These are phyloP conservation scores for Aradophagus sp. DNA, from an alignment of 1,140 invertebrate genomes.

Conservation along the genomic window DNA sequence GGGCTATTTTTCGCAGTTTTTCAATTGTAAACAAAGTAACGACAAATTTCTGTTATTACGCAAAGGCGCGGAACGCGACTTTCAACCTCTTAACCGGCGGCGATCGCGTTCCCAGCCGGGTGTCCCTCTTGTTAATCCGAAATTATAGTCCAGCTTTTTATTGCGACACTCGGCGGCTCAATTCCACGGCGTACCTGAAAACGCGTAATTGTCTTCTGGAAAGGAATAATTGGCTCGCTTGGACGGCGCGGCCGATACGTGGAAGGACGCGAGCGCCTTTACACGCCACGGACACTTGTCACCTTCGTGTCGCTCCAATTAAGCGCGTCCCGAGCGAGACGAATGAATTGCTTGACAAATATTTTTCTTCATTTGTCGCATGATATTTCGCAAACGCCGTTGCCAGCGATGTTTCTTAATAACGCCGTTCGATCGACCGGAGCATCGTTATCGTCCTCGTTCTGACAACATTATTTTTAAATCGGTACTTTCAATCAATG, in stretches of 20 bases:
- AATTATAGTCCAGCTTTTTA: constrained; percentile 50
- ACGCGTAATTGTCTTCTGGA: constrained; percentile 66
- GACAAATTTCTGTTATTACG: constrained; percentile 10
- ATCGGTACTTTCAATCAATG: no score
- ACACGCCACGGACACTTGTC: constrained; percentile 50
- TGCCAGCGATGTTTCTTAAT: no score
- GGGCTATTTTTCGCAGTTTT: no score
- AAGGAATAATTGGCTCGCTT: constrained; percentile 66
- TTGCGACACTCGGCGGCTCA: constrained; percentile 45
- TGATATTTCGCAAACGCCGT: not conserved
- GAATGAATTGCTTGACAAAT: constrained; percentile 40
- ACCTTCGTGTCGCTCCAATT: constrained; percentile 48
- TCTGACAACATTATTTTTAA: no score
- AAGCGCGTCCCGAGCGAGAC: constrained; percentile 27
- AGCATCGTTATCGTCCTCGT: no score
- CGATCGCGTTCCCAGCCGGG: constrained; percentile 10
- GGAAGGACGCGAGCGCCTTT: constrained; percentile 47
- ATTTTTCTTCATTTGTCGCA: constrained; percentile 18
- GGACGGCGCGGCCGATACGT: constrained; percentile 49
- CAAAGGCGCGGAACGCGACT: constrained; percentile 13
- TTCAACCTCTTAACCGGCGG: constrained; percentile 16
- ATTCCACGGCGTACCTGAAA: constrained; percentile 59
- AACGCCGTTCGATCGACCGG: no score
- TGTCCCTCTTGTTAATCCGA: constrained; percentile 35
- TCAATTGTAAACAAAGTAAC: no score